Conservation (phyloP, 2,888 invertebrate genomes). For the Chymomyza caudatula region DNA sequence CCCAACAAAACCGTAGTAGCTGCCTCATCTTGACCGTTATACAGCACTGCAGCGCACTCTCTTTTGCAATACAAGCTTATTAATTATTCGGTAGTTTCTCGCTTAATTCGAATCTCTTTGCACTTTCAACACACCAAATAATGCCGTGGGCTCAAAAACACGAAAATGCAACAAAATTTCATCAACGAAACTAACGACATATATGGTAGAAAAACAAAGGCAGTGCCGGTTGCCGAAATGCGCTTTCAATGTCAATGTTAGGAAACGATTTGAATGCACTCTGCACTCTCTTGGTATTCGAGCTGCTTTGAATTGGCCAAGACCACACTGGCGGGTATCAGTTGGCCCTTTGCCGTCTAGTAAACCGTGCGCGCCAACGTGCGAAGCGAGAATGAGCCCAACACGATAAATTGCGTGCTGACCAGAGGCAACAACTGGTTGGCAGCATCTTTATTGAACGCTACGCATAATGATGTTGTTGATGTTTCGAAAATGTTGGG, state of each 20-base stretch:
- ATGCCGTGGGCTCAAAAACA: conserved; percentile 8
- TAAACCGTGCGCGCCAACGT: conserved; percentile 58
- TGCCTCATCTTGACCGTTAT: conserved; percentile 26
- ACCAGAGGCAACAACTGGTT: background rate
- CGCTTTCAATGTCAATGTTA: conserved; percentile 57
- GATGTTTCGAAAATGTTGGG: background rate
- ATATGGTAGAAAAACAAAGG: conserved; percentile 29
- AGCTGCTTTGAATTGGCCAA: background rate
- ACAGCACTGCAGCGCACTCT: conserved; percentile 23
- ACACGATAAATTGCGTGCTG: conserved; percentile 11
- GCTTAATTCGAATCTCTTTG: conserved; percentile 20
- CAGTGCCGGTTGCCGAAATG: conserved; percentile 18
- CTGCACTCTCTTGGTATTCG: background rate
- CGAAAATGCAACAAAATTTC: conserved; percentile 41
- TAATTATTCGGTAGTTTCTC: conserved; percentile 5
- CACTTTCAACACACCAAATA: conserved; percentile 34
- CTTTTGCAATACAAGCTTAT: background rate
- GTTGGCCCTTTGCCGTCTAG: conserved; percentile 5
- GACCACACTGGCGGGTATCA: background rate
- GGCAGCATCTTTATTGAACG: background rate
- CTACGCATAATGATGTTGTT: background rate
- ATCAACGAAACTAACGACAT: conserved; percentile 23
- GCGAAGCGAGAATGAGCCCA: conserved; percentile 57
- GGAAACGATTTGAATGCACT: conserved; percentile 28
- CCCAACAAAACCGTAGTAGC: conserved; percentile 29